Base-by-base conservation (phyloP, 2,888 invertebrate species). In the Mythimna albipuncta region DNA sequence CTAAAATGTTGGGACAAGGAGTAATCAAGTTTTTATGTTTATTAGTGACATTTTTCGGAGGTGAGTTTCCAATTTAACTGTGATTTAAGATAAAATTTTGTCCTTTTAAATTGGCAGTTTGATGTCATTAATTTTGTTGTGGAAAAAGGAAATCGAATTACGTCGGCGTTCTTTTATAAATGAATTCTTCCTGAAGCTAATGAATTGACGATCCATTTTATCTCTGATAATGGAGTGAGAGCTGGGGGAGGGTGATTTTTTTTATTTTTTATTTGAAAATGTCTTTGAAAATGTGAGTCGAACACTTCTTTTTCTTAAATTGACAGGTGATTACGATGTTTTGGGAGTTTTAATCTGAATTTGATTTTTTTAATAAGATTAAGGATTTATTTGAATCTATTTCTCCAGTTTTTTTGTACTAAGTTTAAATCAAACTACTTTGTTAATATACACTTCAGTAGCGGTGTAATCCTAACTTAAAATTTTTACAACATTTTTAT, bases 31-130 rank as follows among this genome's bases (percentile, higher is more conserved):
- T 92, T 84, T 85, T 87, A 68, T 87, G 89, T 77, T 84, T 93
- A 68, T 88, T 94, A 77, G 81, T 94, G 84, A 90, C 92, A 86
- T 85, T 93, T 76, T 92, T 94, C 71, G 92, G 94, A 86, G 94
- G 95, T 95, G 88, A 93, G 95, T 91, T 54, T 44, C 68, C 61
- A 71, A 74, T 79, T 69, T 68, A 6, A 69, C 47, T 63, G 41
- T 63, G 58, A 71, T 77, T 74, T 82, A 62, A 67, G 62, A 72
- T 63, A 71, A 64, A 65, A 64, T 38, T 11, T 68, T 67, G 57
- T 52, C 61, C 52, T 54, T 67, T 71, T 72, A 67, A 55, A 77
- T 69, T 72, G 70, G 32, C 74, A 69, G 69, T 68, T 79, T 75
- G n/a, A 67, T 69, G 69, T 75, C 79, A 69, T 82, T 78, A 83